A percentile compares a stretch with the other conserved stretches of the same genome.
Conservation (phyloP, 2,113 vertebrate species). For the Cathartes aura region DNA sequence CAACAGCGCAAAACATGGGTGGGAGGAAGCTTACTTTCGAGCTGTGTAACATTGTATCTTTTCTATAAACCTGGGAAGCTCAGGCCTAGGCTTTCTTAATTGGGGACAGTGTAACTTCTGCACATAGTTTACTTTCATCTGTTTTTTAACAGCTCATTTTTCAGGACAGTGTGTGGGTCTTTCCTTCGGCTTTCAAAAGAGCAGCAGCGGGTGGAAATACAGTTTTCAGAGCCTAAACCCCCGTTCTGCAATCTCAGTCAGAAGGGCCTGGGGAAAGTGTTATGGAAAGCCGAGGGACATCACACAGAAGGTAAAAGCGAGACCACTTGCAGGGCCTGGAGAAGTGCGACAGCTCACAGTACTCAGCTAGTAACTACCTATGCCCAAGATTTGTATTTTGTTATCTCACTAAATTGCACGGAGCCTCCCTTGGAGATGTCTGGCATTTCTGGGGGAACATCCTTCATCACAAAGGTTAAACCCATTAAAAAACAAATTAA, state of each 20-base stretch:
- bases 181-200: not conserved
- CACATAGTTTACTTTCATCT: not conserved
- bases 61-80: not conserved
- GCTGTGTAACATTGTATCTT: not conserved
- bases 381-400: not conserved
- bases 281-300: not conserved
- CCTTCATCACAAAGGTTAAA: not conserved
- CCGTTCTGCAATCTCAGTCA: fast-evolving
- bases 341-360: not conserved
- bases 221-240: not conserved
- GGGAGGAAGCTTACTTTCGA: not conserved
- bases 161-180: not conserved
- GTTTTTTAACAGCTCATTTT: not conserved
- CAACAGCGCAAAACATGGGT: fast-evolving
- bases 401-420: not conserved
- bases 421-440: not conserved
- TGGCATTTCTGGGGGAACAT: not conserved
- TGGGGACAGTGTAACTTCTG: not conserved
- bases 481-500: slow-evolving; percentile 5
- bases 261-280: not conserved
- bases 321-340: not conserved
- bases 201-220: not conserved
- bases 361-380: not conserved
- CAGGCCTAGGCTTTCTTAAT: not conserved
- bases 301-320: not conserved